Base-by-base conservation (phyloP, 2,888 invertebrate genomes). In the Eulithis prunata region DNA sequence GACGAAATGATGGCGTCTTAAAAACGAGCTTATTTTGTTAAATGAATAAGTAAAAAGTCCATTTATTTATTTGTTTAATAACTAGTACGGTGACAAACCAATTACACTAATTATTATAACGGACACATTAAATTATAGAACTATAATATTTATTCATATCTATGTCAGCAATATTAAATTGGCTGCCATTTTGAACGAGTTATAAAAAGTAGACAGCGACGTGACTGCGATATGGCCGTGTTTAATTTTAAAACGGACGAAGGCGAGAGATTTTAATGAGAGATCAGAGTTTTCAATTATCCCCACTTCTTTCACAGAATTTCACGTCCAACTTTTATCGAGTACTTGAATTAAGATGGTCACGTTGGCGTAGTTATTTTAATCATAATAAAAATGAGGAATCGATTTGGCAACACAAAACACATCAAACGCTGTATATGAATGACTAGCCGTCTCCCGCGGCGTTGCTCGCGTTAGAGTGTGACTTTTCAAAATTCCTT, bases 251-350 rank as follows among this genome's bases (percentile, higher is more conserved):
- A 85, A 89, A 85, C 86, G 88, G 87, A 86, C 85, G 86, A 78
- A 82, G 83, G 81, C 85, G 86, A 85, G 85, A 89, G 91, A 91
- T 91, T 91, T 91, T 91, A 91, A 91, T 91, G 91, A 91, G 88
- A 90, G 91, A 91, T 91, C 89, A 86, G 89, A 85, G 85, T 91
- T 91, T 92, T 90, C 90, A 92, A 90, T 91, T 91, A 91, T 88
- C 86, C 84, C 81, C 80, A 85, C 85, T 86, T 87, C 87, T 87
- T 85, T 88, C 81, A 78, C 79, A 73, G 82, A 87, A 79, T 87
- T 87, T 84, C 80, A 84, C 81, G 82, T 78, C 81, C 81, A 81
- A 81, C 83, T 86, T 85, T 85, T 83, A 85, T 85, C 79, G 79
- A 72, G 79, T 63, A 55, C 65, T 68, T 64, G 41, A 57, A 61